phyloP scores from a whole-genome alignment of 2,113 vertebrate species.

The Cryptotis parvus region DNA sequence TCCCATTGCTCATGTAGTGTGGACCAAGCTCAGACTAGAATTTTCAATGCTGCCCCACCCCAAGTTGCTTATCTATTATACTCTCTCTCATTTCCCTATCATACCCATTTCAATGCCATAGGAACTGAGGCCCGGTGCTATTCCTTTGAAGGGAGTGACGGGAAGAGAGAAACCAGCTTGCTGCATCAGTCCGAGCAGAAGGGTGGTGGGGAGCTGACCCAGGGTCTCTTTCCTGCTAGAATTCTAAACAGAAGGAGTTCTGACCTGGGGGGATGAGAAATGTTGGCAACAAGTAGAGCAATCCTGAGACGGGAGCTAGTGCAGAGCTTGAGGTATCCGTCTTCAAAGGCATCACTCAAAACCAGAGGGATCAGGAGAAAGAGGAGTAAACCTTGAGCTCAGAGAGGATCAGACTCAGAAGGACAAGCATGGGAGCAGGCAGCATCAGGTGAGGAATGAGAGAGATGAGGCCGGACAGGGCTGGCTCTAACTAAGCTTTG shows the following conservation, averaged over 20 bases:
- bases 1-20: neutral
- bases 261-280: neutral
- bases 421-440: neutral
- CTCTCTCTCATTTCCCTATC: too few species aligned
- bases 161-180: too few species aligned
- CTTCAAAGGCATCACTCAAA: neutral
- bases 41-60: neutral
- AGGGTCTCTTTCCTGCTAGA: neutral
- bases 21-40: neutral
- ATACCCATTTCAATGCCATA: neutral
- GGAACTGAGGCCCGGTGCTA: neutral
- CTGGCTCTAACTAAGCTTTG: neutral
- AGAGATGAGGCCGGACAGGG: neutral
- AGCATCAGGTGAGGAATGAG: neutral
- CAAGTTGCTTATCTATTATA: too few species aligned
- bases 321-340: fast-evolving
- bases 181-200: neutral
- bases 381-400: neutral
- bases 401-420: neutral
- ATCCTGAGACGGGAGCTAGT: neutral
- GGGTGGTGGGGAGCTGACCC: neutral
- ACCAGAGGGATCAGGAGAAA: neutral
- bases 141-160: neutral
- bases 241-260: neutral
- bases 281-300: neutral